phyloP scores from a whole-genome alignment of 2,888 invertebrate species.

The Dugesia japonica region DNA sequence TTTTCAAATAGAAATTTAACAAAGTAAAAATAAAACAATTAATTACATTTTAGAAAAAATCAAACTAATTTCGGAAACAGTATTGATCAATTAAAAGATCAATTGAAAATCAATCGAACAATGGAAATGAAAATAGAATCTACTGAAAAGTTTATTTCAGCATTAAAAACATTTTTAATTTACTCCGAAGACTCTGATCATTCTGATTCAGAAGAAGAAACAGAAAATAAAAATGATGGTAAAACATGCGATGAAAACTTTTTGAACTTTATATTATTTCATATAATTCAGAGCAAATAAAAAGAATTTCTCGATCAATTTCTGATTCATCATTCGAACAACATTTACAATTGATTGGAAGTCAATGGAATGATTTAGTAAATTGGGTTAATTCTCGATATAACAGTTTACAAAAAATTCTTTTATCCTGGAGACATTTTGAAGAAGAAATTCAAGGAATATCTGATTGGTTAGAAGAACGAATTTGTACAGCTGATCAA shows the following conservation, averaged over 20 bases:
- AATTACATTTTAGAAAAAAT: neutral
- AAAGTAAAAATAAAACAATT: too few species aligned
- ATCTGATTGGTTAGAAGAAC: neutral
- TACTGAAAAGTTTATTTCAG: neutral
- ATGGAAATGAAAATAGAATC: conserved; percentile 15
- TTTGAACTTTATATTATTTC: neutral
- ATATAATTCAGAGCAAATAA: neutral
- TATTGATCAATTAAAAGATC: neutral
- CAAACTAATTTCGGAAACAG: neutral
- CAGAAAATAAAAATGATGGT: neutral
- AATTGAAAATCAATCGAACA: neutral
- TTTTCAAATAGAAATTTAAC: too few species aligned
- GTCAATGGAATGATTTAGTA: neutral
- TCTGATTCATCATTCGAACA: neutral
- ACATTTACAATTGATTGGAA: neutral
- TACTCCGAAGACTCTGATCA: neutral
- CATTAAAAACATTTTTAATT: neutral
- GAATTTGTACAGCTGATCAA: conserved; percentile 2
- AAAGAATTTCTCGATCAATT: neutral
- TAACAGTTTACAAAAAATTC: neutral
- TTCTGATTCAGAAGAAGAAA: neutral
- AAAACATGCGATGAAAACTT: too few species aligned
- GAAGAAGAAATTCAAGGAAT: conserved; percentile 2
- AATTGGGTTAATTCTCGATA: conserved; percentile 9
- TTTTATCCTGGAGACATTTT: neutral